These are phyloP conservation scores for Machimus atricapillus DNA, from an alignment of 2,888 invertebrate genomes.

Conservation along the genomic window DNA sequence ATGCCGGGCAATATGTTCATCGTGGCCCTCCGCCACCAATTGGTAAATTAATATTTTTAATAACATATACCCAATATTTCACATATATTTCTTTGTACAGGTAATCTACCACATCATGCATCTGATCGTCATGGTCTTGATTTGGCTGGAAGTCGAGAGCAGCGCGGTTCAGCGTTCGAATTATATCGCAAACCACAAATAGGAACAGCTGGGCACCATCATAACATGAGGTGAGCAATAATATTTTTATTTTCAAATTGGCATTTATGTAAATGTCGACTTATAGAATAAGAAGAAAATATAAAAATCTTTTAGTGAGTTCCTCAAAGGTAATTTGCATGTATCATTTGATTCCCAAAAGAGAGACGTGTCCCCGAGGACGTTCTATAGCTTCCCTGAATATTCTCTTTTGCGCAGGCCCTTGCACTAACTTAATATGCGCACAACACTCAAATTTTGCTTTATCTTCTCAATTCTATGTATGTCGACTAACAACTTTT, in stretches of 20 bases:
- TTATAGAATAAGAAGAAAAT: neutral
- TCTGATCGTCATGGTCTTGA: slow-evolving; percentile 64
- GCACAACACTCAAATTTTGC: slow-evolving; percentile 48
- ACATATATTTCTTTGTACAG: slow-evolving; percentile 48
- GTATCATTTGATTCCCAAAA: neutral
- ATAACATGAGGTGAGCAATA: slow-evolving; percentile 75
- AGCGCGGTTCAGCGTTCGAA: slow-evolving; percentile 94
- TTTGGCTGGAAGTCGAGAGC: slow-evolving; percentile 86
- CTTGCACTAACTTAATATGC: slow-evolving; percentile 42
- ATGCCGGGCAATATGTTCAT: slow-evolving; percentile 55
- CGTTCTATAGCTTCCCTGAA: neutral
- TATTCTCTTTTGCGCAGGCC: slow-evolving; percentile 14
- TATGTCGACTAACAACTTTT: slow-evolving; percentile 48
- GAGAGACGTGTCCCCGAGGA: neutral
- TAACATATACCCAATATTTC: neutral
- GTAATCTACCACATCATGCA: slow-evolving; percentile 60
- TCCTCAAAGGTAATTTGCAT: slow-evolving; percentile 9
- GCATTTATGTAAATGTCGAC: neutral
- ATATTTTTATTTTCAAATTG: neutral
- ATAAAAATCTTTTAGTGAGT: neutral
- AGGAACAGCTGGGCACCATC: slow-evolving; percentile 69
- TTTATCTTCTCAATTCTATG: slow-evolving; percentile 51
- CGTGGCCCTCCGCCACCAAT: slow-evolving; percentile 61
- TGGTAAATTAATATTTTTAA: slow-evolving; percentile 51
- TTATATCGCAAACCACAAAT: slow-evolving; percentile 86